A percentile compares a stretch with the other conserved stretches of the same genome.
These are phyloP conservation scores for Heliothis peltigera DNA, from an alignment of 2,888 invertebrate species.

Conservation along the genomic window DNA sequence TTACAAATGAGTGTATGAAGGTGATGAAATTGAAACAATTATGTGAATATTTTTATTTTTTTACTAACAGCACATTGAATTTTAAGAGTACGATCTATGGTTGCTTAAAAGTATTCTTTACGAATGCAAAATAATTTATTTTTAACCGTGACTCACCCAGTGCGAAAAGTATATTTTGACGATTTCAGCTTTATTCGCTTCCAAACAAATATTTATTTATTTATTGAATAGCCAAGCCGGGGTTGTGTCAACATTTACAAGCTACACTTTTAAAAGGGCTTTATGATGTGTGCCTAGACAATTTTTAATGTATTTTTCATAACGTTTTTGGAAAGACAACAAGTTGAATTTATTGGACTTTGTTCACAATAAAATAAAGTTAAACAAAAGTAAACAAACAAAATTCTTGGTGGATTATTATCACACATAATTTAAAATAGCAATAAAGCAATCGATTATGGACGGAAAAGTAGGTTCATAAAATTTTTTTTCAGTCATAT, in stretches of 20 bases:
- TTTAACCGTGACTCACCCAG: not conserved
- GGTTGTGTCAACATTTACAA: conserved; percentile 13
- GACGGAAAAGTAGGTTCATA: too few relatives aligned
- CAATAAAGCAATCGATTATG: too few relatives aligned
- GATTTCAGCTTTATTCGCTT: not conserved
- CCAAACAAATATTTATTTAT: conserved; percentile 15
- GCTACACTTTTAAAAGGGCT: conserved; percentile 6
- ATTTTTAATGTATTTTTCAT: conserved; percentile 26
- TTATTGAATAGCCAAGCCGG: not conserved
- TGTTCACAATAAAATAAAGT: too few relatives aligned
- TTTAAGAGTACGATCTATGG: too few relatives aligned
- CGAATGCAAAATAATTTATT: not conserved
- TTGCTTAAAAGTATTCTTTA: not conserved
- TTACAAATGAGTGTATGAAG: too few relatives aligned
- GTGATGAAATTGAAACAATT: too few relatives aligned
- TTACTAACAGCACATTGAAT: too few relatives aligned
- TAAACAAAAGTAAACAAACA: too few relatives aligned
- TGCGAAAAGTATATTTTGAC: not conserved
- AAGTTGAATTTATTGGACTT: not conserved
- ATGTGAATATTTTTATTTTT: too few relatives aligned
- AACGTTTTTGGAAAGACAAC: not conserved
- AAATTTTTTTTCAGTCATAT: too few relatives aligned
- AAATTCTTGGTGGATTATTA: too few relatives aligned
- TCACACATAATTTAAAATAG: too few relatives aligned
- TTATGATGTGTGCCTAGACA: conserved; percentile 26